Evolutionary conservation across 2,113 vertebrate species (phyloP), one percentile per base, ranked within the genome.

Genomic region (Ailurus styani): DNA sequence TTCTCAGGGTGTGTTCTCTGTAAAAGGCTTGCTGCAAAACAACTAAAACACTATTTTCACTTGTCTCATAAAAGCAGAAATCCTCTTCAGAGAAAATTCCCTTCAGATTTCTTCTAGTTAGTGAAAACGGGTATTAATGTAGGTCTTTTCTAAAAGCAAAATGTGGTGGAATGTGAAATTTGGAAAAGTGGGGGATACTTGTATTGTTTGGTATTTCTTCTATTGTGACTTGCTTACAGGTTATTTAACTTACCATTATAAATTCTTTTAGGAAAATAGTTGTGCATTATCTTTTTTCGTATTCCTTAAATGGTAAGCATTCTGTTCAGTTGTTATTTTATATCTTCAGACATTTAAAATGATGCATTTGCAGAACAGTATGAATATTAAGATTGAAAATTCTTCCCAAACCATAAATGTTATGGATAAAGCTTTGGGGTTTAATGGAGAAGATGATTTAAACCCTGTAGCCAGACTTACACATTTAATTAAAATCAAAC

Each of bases 401-500:
- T 86, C 70, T 91, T 50, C 27, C 27, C 12, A 91, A 82, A 31
- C 8, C 9, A 11, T 85, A 37, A 73, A 55, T 93, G 11, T 73
- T 91, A 81, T 3, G n/a, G 66, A 23, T 93, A 83, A 96, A 90
- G 29, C 54, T 91, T 77, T 83, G 37, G 45, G 1, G 5, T 40
- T 95, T 95, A 94, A 37, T 88, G 47, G 91, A 77, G 25, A 89
- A 83, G 15, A 81, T 7, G 68, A 6, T 45, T 86, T 88, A 62
- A 84, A 73, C 4, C 40, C 27, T 50, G 1, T 91, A 55, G 54
- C 12, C 37, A 90, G 52, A 92, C n/a, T 81, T 95, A 31, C 27
- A 55, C 54, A 45, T 88, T 91, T 87, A 66, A 45, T 90, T 95
- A 95, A 93, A 96, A 78, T 93, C 37, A 87, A 54, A 90, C 50